Evolutionary conservation across 2,113 vertebrate genomes (phyloP).

Genomic region (Sebastes schlegelii): DNA sequence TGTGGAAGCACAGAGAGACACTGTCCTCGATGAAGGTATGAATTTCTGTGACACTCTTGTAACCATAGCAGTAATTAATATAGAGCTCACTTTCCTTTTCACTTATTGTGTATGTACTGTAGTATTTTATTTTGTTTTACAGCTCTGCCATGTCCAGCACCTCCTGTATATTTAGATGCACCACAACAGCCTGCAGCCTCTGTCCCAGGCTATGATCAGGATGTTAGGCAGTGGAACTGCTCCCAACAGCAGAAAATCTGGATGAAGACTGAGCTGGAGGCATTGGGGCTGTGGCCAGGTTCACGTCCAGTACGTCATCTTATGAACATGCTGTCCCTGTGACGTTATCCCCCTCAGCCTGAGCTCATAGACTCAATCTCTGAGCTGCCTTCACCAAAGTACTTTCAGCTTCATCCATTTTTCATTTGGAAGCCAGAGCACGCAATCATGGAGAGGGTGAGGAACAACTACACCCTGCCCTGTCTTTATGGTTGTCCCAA

Average conservation of each 20-base stretch:
- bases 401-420: conserved; percentile 2
- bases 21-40: conserved; percentile 2
- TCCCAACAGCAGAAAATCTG: not conserved
- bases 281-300: conserved; percentile 2
- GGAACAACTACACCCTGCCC: not conserved
- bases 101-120: not conserved
- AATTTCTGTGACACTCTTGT: not conserved
- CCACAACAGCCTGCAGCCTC: not conserved
- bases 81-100: not conserved
- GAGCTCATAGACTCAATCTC: not conserved
- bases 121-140: not conserved
- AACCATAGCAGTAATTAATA: not conserved
- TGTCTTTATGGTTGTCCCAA: not conserved
- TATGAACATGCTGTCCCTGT: not conserved
- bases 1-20: not conserved
- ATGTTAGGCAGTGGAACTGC: conserved; percentile 8
- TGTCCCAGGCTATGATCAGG: not conserved
- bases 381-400: not conserved
- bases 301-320: not conserved
- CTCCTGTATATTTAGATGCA: not conserved
- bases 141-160: not conserved
- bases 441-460: not conserved
- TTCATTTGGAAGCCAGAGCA: conserved; percentile 12
- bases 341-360: not conserved
- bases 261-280: conserved; percentile 26